Evolutionary conservation across 2,113 vertebrate species (phyloP).

Genomic region (Empidonax alnorum): DNA sequence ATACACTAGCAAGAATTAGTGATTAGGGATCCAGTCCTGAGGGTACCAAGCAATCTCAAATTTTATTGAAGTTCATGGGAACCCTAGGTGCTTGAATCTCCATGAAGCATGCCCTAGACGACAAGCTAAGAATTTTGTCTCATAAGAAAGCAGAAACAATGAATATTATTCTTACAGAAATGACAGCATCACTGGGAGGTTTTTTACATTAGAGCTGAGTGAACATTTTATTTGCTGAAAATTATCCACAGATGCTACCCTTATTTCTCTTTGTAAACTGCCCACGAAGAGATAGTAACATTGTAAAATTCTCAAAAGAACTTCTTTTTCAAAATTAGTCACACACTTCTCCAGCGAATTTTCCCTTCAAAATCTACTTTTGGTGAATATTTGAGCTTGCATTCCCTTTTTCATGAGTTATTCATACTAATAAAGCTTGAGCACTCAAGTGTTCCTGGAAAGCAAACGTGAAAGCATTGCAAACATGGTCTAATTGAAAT

Average conservation of each 20-base stretch:
- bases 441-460: constrained; percentile 68
- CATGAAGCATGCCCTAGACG: background rate
- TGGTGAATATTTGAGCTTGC: constrained; percentile 50
- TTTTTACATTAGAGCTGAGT: background rate
- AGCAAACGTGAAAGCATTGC: constrained; percentile 59
- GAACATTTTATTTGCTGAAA: constrained; percentile 32
- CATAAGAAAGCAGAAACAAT: background rate
- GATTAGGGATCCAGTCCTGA: background rate
- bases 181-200: background rate
- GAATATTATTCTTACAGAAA: background rate
- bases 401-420: constrained; percentile 61
- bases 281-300: background rate
- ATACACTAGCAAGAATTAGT: background rate
- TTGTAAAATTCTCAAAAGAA: constrained; percentile 38
- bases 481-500: constrained; percentile 68
- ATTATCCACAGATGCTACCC: background rate
- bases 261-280: constrained; percentile 6
- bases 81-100: background rate
- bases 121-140: constrained; percentile 11
- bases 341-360: constrained; percentile 13
- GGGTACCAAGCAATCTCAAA: background rate
- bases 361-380: constrained; percentile 47
- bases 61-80: background rate
- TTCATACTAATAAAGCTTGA: constrained; percentile 66
- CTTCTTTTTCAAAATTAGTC: constrained; percentile 57